Evolutionary conservation across 2,888 invertebrate species (phyloP).

Genomic region (Drosophila eohydei): DNA sequence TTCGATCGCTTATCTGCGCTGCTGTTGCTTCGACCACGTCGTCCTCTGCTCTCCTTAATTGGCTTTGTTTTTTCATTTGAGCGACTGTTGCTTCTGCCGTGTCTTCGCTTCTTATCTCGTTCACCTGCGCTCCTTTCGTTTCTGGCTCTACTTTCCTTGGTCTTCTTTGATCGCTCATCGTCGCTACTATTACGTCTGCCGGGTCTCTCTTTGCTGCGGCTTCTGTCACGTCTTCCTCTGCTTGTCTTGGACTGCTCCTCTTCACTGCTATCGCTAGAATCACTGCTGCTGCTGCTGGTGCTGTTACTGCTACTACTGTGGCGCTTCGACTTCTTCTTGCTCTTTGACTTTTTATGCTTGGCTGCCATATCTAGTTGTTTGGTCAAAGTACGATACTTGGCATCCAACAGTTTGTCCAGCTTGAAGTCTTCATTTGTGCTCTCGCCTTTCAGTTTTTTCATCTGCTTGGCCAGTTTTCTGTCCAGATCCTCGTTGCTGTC

Average conservation of each 20-base stretch:
- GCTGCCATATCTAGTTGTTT: slow-evolving; percentile 84
- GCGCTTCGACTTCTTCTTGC: slow-evolving; percentile 30
- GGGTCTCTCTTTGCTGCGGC: neutral
- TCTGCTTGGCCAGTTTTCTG: slow-evolving; percentile 86
- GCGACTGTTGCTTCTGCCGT: neutral
- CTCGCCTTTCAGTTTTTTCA: slow-evolving; percentile 87
- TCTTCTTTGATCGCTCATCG: neutral
- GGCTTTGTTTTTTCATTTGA: neutral
- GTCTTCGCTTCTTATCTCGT: neutral
- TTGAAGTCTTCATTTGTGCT: slow-evolving; percentile 71
- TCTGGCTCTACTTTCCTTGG: neutral
- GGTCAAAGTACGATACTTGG: slow-evolving; percentile 83
- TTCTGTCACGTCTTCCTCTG: slow-evolving; percentile 8
- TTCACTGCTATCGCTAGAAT: slow-evolving; percentile 27
- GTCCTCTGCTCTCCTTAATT: neutral
- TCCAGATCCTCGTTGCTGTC: slow-evolving; percentile 86
- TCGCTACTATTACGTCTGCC: neutral
- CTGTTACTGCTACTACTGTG: slow-evolving; percentile 15
- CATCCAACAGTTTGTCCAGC: slow-evolving; percentile 82
- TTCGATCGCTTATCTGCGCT: neutral
- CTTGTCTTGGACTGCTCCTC: neutral
- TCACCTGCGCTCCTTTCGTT: neutral
- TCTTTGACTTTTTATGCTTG: slow-evolving; percentile 59
- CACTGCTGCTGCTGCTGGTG: slow-evolving; percentile 20
- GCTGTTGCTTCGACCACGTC: neutral